Evolutionary conservation across 2,797 vertebrate species (phyloP).

Genomic region (Danio aesculapii): DNA sequence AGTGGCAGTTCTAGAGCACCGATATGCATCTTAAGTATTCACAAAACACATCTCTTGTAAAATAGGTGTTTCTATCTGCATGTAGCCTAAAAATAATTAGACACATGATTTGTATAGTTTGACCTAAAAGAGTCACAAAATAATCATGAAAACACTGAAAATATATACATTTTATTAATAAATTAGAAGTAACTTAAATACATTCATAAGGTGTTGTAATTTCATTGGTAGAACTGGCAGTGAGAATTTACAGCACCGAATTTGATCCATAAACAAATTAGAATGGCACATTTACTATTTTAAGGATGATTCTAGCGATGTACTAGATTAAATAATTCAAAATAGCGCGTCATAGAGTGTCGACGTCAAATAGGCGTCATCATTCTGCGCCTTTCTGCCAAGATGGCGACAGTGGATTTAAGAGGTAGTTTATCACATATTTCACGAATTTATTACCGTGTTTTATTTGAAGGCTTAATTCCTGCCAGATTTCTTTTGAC

Average conservation of each 20-base stretch:
- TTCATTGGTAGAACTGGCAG: background rate
- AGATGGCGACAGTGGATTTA: slow-evolving; percentile 43
- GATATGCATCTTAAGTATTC: no score
- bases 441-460: background rate
- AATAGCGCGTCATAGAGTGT: background rate
- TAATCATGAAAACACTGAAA: no score
- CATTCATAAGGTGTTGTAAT: no score
- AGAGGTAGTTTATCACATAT: slow-evolving; percentile 21
- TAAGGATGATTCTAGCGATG: background rate
- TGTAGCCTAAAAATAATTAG: no score
- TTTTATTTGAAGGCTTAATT: background rate
- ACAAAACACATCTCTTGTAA: no score
- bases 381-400: background rate
- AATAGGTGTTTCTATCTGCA: no score
- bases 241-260: background rate
- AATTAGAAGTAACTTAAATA: no score
- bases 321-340: no score
- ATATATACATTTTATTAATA: no score
- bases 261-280: background rate
- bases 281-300: background rate
- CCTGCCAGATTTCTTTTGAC: rapidly evolving
- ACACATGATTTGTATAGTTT: no score
- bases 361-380: background rate
- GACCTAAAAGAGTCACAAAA: no score
- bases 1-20: no score